Evolutionary conservation across 64 coral and sea anemone genomes (phyloP).

Genomic region (Catalaphyllia jardinei): DNA sequence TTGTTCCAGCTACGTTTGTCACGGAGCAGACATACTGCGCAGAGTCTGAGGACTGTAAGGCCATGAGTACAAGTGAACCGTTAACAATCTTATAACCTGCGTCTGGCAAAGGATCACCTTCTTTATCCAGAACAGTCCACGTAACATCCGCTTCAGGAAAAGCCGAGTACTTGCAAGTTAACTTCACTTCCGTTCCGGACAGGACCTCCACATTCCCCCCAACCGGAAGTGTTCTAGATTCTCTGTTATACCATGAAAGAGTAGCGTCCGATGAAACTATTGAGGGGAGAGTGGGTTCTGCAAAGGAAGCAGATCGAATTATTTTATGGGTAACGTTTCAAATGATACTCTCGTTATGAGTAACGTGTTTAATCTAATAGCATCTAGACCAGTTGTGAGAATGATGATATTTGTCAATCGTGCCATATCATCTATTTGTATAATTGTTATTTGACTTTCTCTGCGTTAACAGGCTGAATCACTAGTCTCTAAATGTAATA

Average conservation of each 20-base stretch:
- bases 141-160: slow-evolving; percentile 4
- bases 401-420: too few species aligned
- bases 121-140: slow-evolving; percentile 30
- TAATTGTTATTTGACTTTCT: too few species aligned
- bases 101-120: slow-evolving; percentile 16
- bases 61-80: slow-evolving; percentile 13
- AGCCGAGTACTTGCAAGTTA: slow-evolving; percentile 23
- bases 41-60: slow-evolving; percentile 38
- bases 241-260: slow-evolving; percentile 43
- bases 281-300: slow-evolving; percentile 6
- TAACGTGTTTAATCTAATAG: not conserved
- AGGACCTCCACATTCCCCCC: slow-evolving; percentile 10
- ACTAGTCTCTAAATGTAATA: too few species aligned
- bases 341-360: not conserved
- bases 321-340: not conserved
- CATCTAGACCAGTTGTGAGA: not conserved
- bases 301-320: not conserved
- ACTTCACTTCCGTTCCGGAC: slow-evolving; percentile 18
- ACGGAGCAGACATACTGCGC: slow-evolving; percentile 83
- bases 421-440: too few species aligned
- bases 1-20: slow-evolving; percentile 66
- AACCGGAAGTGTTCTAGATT: not conserved
- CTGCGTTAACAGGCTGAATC: too few species aligned
- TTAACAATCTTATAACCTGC: slow-evolving; percentile 8
- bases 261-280: slow-evolving; percentile 2